These are phyloP conservation scores for Thymelicus acteon DNA, from an alignment of 2,888 invertebrate genomes.

Conservation along the genomic window DNA sequence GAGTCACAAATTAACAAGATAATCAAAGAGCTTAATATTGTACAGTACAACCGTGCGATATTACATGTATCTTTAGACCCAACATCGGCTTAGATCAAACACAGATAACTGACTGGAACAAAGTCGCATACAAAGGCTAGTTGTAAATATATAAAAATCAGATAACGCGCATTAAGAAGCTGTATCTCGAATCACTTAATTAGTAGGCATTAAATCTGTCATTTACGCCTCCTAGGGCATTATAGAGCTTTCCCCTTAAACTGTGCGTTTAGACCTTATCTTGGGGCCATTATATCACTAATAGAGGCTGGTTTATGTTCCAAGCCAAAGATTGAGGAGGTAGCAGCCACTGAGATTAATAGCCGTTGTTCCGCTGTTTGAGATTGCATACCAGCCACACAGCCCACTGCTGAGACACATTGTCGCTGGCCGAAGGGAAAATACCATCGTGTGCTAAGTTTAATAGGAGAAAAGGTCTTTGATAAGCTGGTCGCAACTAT, in stretches of 20 bases:
- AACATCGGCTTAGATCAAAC: background rate
- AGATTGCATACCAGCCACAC: slow-evolving; percentile 26
- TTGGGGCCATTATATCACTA: slow-evolving; percentile 73
- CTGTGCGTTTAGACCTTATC: slow-evolving; percentile 72
- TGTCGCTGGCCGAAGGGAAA: background rate
- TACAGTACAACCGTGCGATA: too few relatives aligned
- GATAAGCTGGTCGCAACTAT: too few relatives aligned
- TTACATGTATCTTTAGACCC: background rate
- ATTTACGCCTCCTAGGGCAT: slow-evolving; percentile 67
- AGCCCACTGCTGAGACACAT: background rate
- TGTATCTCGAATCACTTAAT: slow-evolving; percentile 75
- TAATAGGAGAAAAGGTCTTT: too few relatives aligned
- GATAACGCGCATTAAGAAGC: slow-evolving; percentile 63
- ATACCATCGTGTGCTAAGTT: background rate
- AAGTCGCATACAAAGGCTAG: slow-evolving; percentile 42
- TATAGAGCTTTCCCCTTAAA: slow-evolving; percentile 68
- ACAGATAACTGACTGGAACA: background rate
- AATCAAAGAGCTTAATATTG: background rate
- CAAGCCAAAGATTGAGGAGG: slow-evolving; percentile 40
- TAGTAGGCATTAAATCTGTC: slow-evolving; percentile 79
- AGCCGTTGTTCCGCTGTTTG: slow-evolving; percentile 33
- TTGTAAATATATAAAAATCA: slow-evolving; percentile 68
- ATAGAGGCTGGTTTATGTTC: slow-evolving; percentile 71
- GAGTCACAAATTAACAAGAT: background rate
- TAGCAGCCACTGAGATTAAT: slow-evolving; percentile 43